Base-by-base conservation (phyloP, 2,888 invertebrate species). In the Nomada lathburiana region DNA sequence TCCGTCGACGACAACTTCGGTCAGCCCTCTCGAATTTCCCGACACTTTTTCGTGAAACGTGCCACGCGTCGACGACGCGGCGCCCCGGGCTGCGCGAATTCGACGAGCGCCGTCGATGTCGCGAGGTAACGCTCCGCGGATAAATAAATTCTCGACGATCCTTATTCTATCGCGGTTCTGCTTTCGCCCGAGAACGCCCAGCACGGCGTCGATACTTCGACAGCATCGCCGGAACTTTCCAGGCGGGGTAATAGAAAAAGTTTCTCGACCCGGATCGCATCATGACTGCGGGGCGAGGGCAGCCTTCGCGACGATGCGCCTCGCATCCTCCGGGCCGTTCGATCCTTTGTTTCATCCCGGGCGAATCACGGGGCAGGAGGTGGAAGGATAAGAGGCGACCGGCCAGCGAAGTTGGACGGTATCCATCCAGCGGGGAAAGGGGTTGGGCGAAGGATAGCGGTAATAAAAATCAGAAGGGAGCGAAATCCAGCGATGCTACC, bases 201-300 rank as follows among this genome's bases (percentile, higher is more conserved):
- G 36, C 36, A 53, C 47, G 20, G 44, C 59, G 76, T 68, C 84
- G 73, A 86, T 84, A 80, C 71, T 76, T 81, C 72, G 83, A 86
- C 79, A 74, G 80, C 80, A 73, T 70, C 64, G 64, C 2, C 59
- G 62, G 71, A 80, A 86, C 62, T 85, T 87, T 71, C 59, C 75
- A 76, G 76, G 23, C 47, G 64, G 64, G 85, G 81, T 86, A 87
- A 87, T 86, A 85, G 87, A 87, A 87, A 87, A 87, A 87, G 79
- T 87, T 87, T 87, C 62, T 16, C 50, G 53, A 60, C 71, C 60
- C 62, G 72, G 72, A 73, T 70, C 81, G 86, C 76, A 82, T 77
- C 76, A 84, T 69, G 50, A 74, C 72, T 16, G 55, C 44, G 42
- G 65, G 72, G 65, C 53, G 74, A 72, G n/a, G n/a, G 73, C 70